phyloP scores from a whole-genome alignment of 2,113 vertebrate species.

The Chroicocephalus ridibundus region DNA sequence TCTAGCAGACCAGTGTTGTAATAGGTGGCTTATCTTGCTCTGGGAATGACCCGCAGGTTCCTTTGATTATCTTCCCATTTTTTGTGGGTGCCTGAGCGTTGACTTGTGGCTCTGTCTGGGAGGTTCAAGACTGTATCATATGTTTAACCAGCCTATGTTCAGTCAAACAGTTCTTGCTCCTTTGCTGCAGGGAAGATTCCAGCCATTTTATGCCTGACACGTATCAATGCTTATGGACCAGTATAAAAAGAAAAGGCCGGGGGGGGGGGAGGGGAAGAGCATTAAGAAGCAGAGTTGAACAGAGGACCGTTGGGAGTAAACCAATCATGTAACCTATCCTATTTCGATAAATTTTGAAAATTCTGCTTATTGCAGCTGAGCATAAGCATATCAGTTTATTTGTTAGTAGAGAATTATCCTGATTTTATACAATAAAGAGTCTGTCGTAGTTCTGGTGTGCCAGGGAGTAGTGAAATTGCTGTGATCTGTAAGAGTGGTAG shows the following conservation, averaged over 20 bases:
- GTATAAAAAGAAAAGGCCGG: neutral
- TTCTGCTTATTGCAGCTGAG: neutral
- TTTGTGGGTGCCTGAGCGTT: neutral
- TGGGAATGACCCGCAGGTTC: neutral
- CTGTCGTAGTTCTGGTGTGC: neutral
- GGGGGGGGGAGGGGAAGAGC: fast-evolving
- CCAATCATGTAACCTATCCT: neutral
- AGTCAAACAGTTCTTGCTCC: neutral
- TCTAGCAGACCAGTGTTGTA: neutral
- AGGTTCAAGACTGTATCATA: neutral
- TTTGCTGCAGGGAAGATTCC: neutral
- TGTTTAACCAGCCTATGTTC: neutral
- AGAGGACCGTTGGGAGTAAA: neutral
- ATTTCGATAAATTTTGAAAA: neutral
- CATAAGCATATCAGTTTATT: neutral
- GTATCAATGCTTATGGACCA: neutral
- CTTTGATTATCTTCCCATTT: neutral
- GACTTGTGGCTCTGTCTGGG: neutral
- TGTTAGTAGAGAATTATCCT: neutral
- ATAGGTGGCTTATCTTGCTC: neutral
- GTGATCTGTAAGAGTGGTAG: neutral
- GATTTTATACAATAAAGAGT: neutral
- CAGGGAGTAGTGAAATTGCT: neutral
- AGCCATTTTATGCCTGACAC: neutral
- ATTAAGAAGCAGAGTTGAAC: neutral